Evolutionary conservation across 2,797 vertebrate species (phyloP).

Genomic region (Lateolabrax maculatus): DNA sequence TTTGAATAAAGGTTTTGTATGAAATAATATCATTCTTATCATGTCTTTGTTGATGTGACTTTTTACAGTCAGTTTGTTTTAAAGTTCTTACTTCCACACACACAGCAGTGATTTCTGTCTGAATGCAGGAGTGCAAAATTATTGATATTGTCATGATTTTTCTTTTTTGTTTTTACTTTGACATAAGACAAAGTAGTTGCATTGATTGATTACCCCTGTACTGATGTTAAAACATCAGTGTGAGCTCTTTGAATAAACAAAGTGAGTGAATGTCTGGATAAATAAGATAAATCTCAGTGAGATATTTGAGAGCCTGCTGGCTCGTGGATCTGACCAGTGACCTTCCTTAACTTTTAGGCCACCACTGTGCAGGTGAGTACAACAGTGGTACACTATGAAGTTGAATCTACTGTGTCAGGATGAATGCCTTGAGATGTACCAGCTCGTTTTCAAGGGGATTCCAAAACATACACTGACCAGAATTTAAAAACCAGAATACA

Average conservation of each 20-base stretch:
- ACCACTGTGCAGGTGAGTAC: not conserved
- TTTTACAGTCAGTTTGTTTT: not conserved
- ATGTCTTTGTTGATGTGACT: not conserved
- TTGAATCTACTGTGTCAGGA: not conserved
- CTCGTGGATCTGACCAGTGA: not conserved
- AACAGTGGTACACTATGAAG: not conserved
- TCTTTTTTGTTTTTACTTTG: not conserved
- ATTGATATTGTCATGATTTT: not conserved
- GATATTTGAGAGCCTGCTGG: not conserved
- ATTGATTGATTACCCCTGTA: not conserved
- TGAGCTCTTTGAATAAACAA: not conserved
- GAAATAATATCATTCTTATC: not conserved
- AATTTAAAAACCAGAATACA: not conserved
- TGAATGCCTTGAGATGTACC: not conserved
- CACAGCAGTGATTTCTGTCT: not conserved
- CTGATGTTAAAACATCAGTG: not conserved
- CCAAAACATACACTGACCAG: not conserved
- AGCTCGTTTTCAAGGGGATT: not conserved
- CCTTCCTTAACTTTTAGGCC: not conserved
- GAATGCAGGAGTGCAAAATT: not conserved
- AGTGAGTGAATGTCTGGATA: not conserved
- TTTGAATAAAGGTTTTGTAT: constrained; percentile 22
- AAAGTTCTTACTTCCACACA: no score
- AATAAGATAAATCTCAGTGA: not conserved
- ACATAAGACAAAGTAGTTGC: not conserved